Evolutionary conservation across 2,888 invertebrate species (phyloP).

Genomic region (Lordiphosa andalusiaca): DNA sequence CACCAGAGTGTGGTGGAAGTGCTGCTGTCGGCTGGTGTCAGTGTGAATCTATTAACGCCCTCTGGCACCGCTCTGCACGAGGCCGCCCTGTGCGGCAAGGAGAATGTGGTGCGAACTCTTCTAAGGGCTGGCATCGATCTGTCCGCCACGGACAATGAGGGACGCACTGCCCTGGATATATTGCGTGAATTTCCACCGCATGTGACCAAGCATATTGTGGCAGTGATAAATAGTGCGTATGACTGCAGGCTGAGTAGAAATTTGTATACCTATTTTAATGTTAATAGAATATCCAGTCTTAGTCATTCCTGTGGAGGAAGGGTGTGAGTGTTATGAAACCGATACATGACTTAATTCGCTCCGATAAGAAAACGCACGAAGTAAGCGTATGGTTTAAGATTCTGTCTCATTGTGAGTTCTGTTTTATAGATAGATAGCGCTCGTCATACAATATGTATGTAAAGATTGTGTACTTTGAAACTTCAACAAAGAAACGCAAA

Average conservation of each 20-base stretch:
- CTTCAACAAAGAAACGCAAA: too few species aligned
- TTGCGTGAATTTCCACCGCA: conserved; percentile 93
- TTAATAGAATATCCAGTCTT: too few species aligned
- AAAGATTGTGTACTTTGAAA: too few species aligned
- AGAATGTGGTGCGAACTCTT: conserved; percentile 90
- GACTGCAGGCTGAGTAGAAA: conserved; percentile 2
- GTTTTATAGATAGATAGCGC: too few species aligned
- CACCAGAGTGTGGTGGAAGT: conserved; percentile 92
- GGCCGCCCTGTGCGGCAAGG: conserved; percentile 94
- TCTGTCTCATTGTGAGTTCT: too few species aligned
- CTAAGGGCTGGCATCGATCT: conserved; percentile 91
- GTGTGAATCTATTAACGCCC: conserved; percentile 92
- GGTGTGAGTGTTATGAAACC: too few species aligned
- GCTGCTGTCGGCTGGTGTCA: conserved; percentile 90
- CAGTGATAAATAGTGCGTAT: conserved; percentile 89
- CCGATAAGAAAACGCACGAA: too few species aligned
- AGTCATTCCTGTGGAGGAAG: too few species aligned
- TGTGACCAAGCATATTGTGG: conserved; percentile 91
- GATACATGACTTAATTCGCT: too few species aligned
- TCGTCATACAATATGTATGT: too few species aligned
- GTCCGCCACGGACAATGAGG: conserved; percentile 88
- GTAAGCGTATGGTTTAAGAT: too few species aligned
- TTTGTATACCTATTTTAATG: too few species aligned
- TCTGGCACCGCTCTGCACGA: conserved; percentile 96
- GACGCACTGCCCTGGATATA: conserved; percentile 92